Evolutionary conservation across 2,888 invertebrate genomes (phyloP), one percentile per base, ranked within the genome.

Genomic region (Campaea margaritaria): DNA sequence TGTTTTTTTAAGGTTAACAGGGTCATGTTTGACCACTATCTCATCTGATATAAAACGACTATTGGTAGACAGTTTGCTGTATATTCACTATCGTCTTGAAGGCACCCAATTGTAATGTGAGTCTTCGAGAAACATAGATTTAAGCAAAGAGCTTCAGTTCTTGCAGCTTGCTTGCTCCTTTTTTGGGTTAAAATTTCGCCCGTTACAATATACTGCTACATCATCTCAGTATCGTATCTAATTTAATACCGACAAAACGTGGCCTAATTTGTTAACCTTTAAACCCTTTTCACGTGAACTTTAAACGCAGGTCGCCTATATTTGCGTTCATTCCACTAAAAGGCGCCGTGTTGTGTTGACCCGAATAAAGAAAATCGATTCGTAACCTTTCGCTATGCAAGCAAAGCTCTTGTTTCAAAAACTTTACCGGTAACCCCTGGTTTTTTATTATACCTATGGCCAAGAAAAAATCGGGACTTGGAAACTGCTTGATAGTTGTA

Each of bases 361-460:
- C 72, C 67, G 67, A 69, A 76, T 76, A 69, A 42, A 44, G 50
- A 58, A 64, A 62, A 79, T 77, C 76, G 77, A 80, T 75, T 62
- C 16, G 45, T 56, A 62, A 69, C 61, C 59, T 58, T 70, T 65
- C 44, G 62, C 58, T 57, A 52, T 53, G n/a, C 31, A n/a, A 34
- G 47, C 21, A 21, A 21, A 21, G 21, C 21, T 3, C 44, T 41
- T 28, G 16, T 13, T 46, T n/a, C 14, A 12, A 16, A n/a, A 46
- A 42, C 15, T 41, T 15, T 14, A n/a, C 7, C 38, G 36, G 47
- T 46, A 47, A 50, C 45, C 21, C 36, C 47, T 14, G 48, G 42
- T 42, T 42, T 38, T 43, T 44, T 39, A 36, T 42, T 4, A 36
- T n/a, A 36, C 10, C 36, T n/a, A 31, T 36, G 10, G 10, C 11